phyloP scores from a whole-genome alignment of 53 echinoderm and acorn worm genomes.

The Zoroaster sp. region DNA sequence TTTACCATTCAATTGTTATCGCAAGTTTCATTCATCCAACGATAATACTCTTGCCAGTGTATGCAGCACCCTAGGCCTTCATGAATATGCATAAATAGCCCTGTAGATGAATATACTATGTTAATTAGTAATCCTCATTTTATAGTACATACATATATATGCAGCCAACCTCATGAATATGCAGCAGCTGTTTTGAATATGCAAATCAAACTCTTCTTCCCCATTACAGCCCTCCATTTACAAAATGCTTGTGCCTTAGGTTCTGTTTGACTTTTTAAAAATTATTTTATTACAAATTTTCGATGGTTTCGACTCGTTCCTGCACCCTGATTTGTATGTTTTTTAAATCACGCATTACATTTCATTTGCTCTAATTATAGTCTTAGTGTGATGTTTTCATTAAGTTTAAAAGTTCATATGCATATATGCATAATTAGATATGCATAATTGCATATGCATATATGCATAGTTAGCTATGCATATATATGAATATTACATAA shows the following conservation, averaged over 20 bases:
- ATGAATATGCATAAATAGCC: not conserved
- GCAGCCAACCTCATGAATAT: slow-evolving; percentile 10
- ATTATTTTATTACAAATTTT: not conserved
- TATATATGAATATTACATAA: not conserved
- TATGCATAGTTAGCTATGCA: not conserved
- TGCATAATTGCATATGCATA: not conserved
- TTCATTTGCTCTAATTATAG: not conserved
- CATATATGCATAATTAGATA: not conserved
- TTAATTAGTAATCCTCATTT: not conserved
- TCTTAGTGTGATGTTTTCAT: not conserved
- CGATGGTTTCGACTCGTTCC: not conserved
- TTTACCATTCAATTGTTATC: not conserved
- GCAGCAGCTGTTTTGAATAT: slow-evolving; percentile 44
- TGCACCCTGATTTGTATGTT: not conserved
- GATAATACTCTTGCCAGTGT: not conserved
- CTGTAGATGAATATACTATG: not conserved
- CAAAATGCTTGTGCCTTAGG: slow-evolving; percentile 25
- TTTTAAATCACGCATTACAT: not conserved
- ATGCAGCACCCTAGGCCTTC: not conserved
- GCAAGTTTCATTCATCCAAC: not conserved
- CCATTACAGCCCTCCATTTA: not conserved
- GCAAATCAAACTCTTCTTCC: slow-evolving; percentile 27
- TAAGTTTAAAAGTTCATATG: too few relatives aligned
- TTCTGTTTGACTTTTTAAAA: not conserved
- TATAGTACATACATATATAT: too few relatives aligned